A percentile compares a stretch with the other conserved stretches of the same genome.
phyloP scores from a whole-genome alignment of 2,113 vertebrate genomes.

The Carettochelys insculpta region DNA sequence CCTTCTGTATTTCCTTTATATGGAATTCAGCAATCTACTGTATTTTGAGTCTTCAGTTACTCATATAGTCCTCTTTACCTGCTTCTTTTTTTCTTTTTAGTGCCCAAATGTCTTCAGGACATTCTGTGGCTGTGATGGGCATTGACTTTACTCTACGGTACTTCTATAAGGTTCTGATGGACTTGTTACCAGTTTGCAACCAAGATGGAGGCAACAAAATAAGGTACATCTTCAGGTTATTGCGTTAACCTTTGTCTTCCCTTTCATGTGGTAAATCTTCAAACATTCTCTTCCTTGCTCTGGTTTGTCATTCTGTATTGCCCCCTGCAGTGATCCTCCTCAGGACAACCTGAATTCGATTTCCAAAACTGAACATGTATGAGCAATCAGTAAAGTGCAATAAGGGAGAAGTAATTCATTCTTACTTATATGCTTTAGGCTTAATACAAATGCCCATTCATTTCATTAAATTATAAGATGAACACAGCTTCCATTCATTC shows the following conservation, averaged over 20 bases:
- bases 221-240: conserved; percentile 74
- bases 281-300: neutral
- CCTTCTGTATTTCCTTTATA: neutral
- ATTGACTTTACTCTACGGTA: conserved; percentile 97
- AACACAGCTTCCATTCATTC: neutral
- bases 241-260: neutral
- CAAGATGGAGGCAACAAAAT: conserved; percentile 97
- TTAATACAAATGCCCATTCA: neutral
- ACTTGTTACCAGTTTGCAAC: conserved; percentile 94
- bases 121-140: conserved; percentile 95
- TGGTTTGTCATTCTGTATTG: neutral
- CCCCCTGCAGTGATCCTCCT: neutral
- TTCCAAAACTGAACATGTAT: neutral
- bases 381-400: neutral
- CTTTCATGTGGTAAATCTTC: neutral
- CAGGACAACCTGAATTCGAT: neutral
- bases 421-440: neutral
- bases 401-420: neutral
- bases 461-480: neutral
- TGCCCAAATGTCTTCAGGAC: conserved; percentile 87
- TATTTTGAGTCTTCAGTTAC: neutral
- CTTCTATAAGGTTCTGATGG: conserved; percentile 97
- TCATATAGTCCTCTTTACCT: neutral
- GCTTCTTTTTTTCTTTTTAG: conserved; percentile 55
- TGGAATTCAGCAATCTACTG: neutral